Evolutionary conservation across 2,113 vertebrate genomes (phyloP), one percentile per base, ranked within the genome.

Genomic region (Vidua chalybeata): DNA sequence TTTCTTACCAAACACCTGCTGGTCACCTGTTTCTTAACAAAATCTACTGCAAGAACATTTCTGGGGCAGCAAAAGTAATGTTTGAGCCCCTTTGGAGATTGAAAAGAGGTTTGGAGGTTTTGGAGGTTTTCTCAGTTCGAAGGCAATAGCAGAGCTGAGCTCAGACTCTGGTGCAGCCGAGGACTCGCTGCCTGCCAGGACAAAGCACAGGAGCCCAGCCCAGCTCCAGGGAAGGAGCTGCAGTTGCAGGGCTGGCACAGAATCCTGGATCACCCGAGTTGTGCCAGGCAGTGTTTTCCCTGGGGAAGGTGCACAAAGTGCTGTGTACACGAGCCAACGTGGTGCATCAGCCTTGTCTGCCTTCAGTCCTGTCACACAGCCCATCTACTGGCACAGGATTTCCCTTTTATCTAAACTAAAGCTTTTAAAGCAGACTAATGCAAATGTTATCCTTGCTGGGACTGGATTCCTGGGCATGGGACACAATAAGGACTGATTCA

Each of bases 281-380:
- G 73, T 89, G 93, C 84, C 81, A 93, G 81, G 87, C 87, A 82
- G 73, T 1, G 77, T 13, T 55, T 35, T 23, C 15, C 43, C 39
- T 63, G 3, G 2, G 73, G 43, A 51, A 16, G 81, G 45, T 22
- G 14, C 61, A 62, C 22, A 55, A 43, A 54, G 45, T 22, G 14
- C 61, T 54, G 8, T 2, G 9, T 0, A 22, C n/a, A 13, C 0
- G 6, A 45, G 66, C 62, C 39, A 33, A 2, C 3, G 2, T 1
- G 8, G 77, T 3, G 23, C 71, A 23, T 11, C 51, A 35, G 71
- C 67, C 39, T 15, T 1, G 27, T 22, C 4, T 35, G 80, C 52
- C 19, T n/a, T 15, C 64, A 19, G 28, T 19, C 11, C 3, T 6
- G 21, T 49, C 23, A 26, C 49, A 69, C 67, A 56, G 24, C 77